Percentiles rank a stretch among this genome's conserved stretches.
phyloP scores from a whole-genome alignment of 2,113 vertebrate genomes.

The Pao palembangensis region DNA sequence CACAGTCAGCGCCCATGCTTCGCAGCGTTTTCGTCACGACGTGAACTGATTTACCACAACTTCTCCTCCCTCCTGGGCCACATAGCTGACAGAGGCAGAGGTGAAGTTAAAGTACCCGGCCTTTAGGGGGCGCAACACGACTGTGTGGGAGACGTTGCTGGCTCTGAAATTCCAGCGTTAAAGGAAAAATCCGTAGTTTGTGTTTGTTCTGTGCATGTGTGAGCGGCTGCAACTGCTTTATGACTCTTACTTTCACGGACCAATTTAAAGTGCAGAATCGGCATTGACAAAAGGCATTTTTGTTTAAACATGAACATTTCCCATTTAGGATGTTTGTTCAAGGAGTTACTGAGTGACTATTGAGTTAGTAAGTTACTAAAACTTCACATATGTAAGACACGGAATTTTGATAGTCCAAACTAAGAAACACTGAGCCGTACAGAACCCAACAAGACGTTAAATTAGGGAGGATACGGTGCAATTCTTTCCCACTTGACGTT shows the following conservation, averaged over 20 bases:
- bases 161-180: conserved; percentile 76
- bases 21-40: not conserved
- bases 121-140: conserved; percentile 91
- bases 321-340: too few relatives aligned
- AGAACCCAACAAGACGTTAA: not conserved
- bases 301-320: too few relatives aligned
- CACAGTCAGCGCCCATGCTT: not conserved
- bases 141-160: conserved; percentile 93
- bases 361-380: too few relatives aligned
- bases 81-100: conserved; percentile 88
- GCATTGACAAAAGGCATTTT: too few relatives aligned
- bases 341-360: too few relatives aligned
- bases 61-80: conserved; percentile 89
- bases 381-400: too few relatives aligned
- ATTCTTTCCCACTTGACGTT: conserved; percentile 97
- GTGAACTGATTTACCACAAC: conserved; percentile 81
- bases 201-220: not conserved
- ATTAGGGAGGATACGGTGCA: conserved; percentile 88
- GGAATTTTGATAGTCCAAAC: too few relatives aligned
- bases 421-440: too few relatives aligned
- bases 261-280: too few relatives aligned
- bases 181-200: conserved; percentile 2
- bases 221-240: too few relatives aligned
- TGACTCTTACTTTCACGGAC: too few relatives aligned
- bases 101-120: conserved; percentile 97